A percentile compares a stretch with the other conserved stretches of the same genome.
Evolutionary conservation across 2,888 invertebrate species (phyloP).

Genomic region (Chrysodeixis includens): DNA sequence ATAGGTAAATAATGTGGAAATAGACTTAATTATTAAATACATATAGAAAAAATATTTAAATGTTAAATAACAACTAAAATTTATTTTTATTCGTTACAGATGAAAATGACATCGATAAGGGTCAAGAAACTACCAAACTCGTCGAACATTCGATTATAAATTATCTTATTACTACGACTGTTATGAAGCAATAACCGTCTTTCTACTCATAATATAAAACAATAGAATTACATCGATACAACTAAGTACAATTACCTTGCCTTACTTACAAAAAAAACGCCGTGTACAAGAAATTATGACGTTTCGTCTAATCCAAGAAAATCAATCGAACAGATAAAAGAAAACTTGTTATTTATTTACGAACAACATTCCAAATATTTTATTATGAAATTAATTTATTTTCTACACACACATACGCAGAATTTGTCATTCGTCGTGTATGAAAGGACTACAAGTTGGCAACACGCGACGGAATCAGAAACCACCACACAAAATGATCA

Average conservation of each 20-base stretch:
- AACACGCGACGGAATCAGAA: slow-evolving; percentile 15
- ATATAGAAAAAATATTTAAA: too few species aligned
- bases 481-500: slow-evolving; percentile 39
- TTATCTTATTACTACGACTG: background rate
- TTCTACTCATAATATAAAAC: slow-evolving; percentile 1
- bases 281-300: background rate
- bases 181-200: background rate
- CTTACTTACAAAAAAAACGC: background rate
- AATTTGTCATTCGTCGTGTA: slow-evolving; percentile 24
- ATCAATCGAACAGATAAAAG: slow-evolving; percentile 14
- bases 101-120: background rate
- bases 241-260: too few species aligned
- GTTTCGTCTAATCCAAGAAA: background rate
- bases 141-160: background rate
- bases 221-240: background rate
- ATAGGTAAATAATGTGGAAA: too few species aligned
- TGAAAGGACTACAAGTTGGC: slow-evolving; percentile 29
- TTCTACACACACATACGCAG: slow-evolving; percentile 13
- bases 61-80: background rate
- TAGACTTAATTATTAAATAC: too few species aligned
- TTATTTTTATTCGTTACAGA: slow-evolving; percentile 5
- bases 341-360: slow-evolving; percentile 22
- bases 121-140: slow-evolving; percentile 7
- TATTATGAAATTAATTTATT: slow-evolving; percentile 9
- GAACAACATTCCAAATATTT: slow-evolving; percentile 11